Percentiles rank a stretch among this genome's conserved stretches.
phyloP scores from a whole-genome alignment of 2,113 vertebrate species.

The Pandion haliaetus region DNA sequence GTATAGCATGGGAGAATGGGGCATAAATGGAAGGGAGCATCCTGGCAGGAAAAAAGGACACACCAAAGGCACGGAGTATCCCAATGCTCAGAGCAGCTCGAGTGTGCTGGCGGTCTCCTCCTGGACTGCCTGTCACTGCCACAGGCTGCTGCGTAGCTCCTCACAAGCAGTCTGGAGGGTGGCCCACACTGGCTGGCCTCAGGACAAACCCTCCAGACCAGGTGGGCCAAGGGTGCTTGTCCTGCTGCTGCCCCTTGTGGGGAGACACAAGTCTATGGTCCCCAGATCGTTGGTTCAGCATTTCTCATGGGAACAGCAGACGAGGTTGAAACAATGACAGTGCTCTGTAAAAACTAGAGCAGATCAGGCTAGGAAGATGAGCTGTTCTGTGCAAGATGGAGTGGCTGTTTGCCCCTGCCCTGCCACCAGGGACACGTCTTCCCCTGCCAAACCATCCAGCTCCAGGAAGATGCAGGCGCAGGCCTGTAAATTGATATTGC shows the following conservation, averaged over 20 bases:
- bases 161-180: neutral
- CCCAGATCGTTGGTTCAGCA: neutral
- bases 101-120: neutral
- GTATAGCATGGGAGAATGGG: neutral
- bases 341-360: neutral
- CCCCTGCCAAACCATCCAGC: neutral
- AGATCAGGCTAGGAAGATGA: neutral
- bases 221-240: neutral
- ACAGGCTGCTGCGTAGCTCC: neutral
- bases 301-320: neutral
- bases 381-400: neutral
- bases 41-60: neutral
- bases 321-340: neutral
- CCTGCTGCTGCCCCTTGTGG: neutral
- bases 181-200: neutral
- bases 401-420: neutral
- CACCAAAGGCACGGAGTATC: neutral
- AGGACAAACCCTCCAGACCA: neutral
- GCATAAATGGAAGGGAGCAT: neutral
- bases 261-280: neutral
- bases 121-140: neutral
- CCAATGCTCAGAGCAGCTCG: neutral
- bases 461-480: neutral
- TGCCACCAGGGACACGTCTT: neutral
- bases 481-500: neutral